Conservation (phyloP, 2,888 invertebrate genomes). For the Protodeltote pygarga region DNA sequence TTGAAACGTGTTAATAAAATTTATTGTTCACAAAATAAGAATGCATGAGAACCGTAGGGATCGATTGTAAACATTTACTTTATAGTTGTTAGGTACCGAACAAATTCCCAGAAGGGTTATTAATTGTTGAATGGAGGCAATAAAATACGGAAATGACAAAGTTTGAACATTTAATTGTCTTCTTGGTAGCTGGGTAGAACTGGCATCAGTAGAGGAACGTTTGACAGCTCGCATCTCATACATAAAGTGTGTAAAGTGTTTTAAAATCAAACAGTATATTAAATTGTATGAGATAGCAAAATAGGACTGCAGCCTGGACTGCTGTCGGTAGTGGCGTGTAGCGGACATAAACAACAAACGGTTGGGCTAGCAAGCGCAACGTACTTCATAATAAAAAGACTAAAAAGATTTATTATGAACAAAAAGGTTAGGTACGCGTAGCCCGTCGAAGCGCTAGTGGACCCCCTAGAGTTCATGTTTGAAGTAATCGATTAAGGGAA, state of each 20-base stretch:
- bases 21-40: slow-evolving; percentile 74
- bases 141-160: slow-evolving; percentile 64
- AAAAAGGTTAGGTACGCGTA: slow-evolving; percentile 67
- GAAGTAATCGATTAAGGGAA: slow-evolving; percentile 84
- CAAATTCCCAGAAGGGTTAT: slow-evolving; percentile 62
- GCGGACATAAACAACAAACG: slow-evolving; percentile 47
- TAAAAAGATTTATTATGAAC: slow-evolving; percentile 73
- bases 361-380: slow-evolving; percentile 42
- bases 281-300: slow-evolving; percentile 54
- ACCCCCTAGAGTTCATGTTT: slow-evolving; percentile 83
- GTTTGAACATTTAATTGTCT: slow-evolving; percentile 56
- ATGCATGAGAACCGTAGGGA: slow-evolving; percentile 73
- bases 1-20: slow-evolving; percentile 83
- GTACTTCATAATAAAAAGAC: slow-evolving; percentile 61
- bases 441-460: slow-evolving; percentile 65
- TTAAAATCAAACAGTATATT: slow-evolving; percentile 52
- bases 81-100: slow-evolving; percentile 62
- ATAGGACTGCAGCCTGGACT: slow-evolving; percentile 41
- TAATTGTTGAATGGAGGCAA: slow-evolving; percentile 60
- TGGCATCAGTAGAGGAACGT: slow-evolving; percentile 19
- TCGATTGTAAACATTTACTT: slow-evolving; percentile 71
- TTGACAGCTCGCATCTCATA: slow-evolving; percentile 33
- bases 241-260: slow-evolving; percentile 41
- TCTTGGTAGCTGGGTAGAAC: slow-evolving; percentile 27
- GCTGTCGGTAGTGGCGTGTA: slow-evolving; percentile 45